Evolutionary conservation across 2,888 invertebrate genomes (phyloP), one percentile per base, ranked within the genome.

Genomic region (Eremobia ochroleuca): DNA sequence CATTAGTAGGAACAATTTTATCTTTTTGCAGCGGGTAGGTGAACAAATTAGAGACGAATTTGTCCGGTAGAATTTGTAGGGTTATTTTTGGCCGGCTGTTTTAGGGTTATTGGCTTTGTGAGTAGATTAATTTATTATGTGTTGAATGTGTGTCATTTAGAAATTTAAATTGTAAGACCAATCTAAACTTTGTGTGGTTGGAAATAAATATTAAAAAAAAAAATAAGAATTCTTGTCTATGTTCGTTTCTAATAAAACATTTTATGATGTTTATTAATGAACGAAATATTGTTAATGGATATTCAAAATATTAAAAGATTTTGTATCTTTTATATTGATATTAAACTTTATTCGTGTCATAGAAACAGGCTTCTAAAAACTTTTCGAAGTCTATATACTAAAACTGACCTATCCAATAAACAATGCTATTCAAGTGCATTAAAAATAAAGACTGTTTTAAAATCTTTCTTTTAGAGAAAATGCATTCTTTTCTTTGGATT

Each of bases 1-100:
- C 97, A 96, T 96, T 96, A 96, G 93, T 92, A 91, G 87, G 90
- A 85, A 90, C 90, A 89, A 92, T 92, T 94, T 93, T 92, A 91
- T 93, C 94, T 92, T 94, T 94, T 93, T 91, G 90, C 90, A 85
- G 86, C 80, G 72, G 87, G 85, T 76, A 80, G 87, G 89, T 86
- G 85, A 87, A 86, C 87, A 89, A 92, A 90, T 90, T 90, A 89
- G 81, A 88, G 86, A 85, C 84, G 79, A 79, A 82, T 83, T 86
- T 66, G 76, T 77, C 73, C 85, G 75, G 82, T 76, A 87, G 73
- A 71, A 66, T 71, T 85, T 75, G 86, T 79, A 84, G 89, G 89
- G 88, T 86, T 88, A 84, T 81, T 79, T 79, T 79, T 84, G 81
- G 80, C 75, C 40, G 70, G 65, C 76, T 73, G 79, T 79, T 88